Evolutionary conservation across 2,888 invertebrate genomes (phyloP), one percentile per base, ranked within the genome.

Genomic region (Hypolimnas misippus): DNA sequence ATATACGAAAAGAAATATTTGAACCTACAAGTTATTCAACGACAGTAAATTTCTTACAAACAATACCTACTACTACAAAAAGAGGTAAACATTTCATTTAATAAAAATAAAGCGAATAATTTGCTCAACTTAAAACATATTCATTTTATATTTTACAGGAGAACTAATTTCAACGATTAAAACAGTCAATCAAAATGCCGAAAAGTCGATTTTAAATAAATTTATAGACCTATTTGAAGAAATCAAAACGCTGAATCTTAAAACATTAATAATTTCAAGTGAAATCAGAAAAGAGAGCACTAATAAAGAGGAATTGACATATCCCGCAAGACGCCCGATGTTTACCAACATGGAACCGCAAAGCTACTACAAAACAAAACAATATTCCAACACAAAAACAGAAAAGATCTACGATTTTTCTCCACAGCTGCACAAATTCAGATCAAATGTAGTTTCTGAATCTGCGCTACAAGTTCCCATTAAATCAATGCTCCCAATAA

Each of bases 161-260:
- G 19, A 21, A n/a, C 70, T 59, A 17, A 64, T 40, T 6, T 40
- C 64, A 29, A 49, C 62, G 17, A 68, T 46, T 19, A 59, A 35
- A 40, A 19, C 35, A 54, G 42, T 65, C 61, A 73, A 71, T 17
- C 57, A 68, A 17, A 66, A 68, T 29, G 51, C 57, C 10, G 67
- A 65, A 57, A 57, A 68, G 25, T 62, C 74, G 49, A 70, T 79
- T 0, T 69, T 86, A n/a, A 73, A 78, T 44, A 80, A 80, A 65
- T 71, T 87, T 19, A 75, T 83, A 65, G 75, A 81, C 60, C 67
- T 87, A 52, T 77, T 84, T 31, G 75, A 82, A 67, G 76, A 81
- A 67, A 73, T 82, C 7, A 81, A 82, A 73, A 62, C 66, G 5
- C 64, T 75, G 10, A 78, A 77, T 57, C 72, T 76, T 31, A 74